A percentile compares a stretch with the other conserved stretches of the same genome.
Evolutionary conservation across 2,888 invertebrate species (phyloP).

Genomic region (Xylota segnis): DNA sequence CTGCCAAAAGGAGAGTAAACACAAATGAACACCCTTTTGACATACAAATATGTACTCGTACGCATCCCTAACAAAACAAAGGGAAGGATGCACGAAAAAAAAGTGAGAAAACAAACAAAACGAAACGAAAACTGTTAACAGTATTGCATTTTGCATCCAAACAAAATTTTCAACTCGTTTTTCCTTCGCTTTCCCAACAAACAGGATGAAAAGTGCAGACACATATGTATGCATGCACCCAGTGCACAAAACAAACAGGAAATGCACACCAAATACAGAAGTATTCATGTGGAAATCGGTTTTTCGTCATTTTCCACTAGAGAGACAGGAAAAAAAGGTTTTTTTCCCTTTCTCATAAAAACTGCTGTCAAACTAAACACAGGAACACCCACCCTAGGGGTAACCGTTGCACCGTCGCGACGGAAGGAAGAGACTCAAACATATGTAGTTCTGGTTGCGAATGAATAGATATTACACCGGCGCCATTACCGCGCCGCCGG

Average conservation of each 20-base stretch:
- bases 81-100: neutral
- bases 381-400: neutral
- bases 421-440: slow-evolving; percentile 19
- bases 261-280: slow-evolving; percentile 58
- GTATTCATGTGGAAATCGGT: slow-evolving; percentile 68
- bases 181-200: neutral
- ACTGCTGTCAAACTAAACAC: slow-evolving; percentile 19
- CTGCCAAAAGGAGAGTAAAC: neutral
- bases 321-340: neutral
- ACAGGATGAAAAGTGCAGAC: slow-evolving; percentile 47
- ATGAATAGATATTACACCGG: slow-evolving; percentile 27
- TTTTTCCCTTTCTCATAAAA: slow-evolving; percentile 19
- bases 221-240: slow-evolving; percentile 31
- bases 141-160: slow-evolving; percentile 26
- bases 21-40: neutral
- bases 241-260: slow-evolving; percentile 57
- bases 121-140: slow-evolving; percentile 51
- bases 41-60: neutral
- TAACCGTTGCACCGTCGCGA: neutral
- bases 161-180: slow-evolving; percentile 1
- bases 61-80: neutral
- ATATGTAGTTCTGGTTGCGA: slow-evolving; percentile 29
- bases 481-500: slow-evolving; percentile 13
- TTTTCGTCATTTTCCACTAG: slow-evolving; percentile 48
- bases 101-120: slow-evolving; percentile 6